A percentile compares a stretch with the other conserved stretches of the same genome.
phyloP scores from a whole-genome alignment of 1,140 invertebrate genomes.

The Dendrolimus punctatus region DNA sequence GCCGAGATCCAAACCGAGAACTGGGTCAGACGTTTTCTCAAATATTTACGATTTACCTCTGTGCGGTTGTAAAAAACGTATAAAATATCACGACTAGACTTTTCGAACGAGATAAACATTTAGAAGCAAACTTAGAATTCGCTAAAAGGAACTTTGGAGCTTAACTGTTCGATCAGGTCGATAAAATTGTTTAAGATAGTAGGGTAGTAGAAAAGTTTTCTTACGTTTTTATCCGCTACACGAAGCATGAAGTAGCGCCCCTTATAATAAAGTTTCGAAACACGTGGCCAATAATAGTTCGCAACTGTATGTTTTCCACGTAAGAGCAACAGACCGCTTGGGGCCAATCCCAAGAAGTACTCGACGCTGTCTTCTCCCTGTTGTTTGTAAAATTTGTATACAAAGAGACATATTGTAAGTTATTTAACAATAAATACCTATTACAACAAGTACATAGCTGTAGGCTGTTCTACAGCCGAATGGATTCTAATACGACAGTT shows the following conservation, averaged over 20 bases:
- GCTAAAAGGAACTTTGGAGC: too few species aligned
- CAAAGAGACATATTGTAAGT: too few species aligned
- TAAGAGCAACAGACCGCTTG: slow-evolving; percentile 96
- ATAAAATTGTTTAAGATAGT: not conserved
- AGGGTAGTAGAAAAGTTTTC: slow-evolving; percentile 9
- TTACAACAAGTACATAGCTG: slow-evolving; percentile 10
- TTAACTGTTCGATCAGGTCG: too few species aligned
- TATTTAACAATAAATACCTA: slow-evolving; percentile 19
- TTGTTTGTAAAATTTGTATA: slow-evolving; percentile 14
- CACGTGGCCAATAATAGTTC: slow-evolving; percentile 99
- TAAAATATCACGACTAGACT: too few species aligned
- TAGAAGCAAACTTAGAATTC: not conserved
- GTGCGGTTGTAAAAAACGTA: slow-evolving; percentile 3
- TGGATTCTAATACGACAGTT: too few species aligned
- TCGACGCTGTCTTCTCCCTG: slow-evolving; percentile 98
- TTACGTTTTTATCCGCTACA: slow-evolving; percentile 96
- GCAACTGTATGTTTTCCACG: slow-evolving; percentile 97
- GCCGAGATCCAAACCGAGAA: slow-evolving; percentile 38
- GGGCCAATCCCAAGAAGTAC: slow-evolving; percentile 97
- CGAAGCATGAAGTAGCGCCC: slow-evolving; percentile 96
- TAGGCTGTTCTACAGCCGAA: too few species aligned
- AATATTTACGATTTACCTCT: slow-evolving; percentile 33
- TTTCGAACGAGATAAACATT: not conserved
- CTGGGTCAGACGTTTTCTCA: slow-evolving; percentile 44
- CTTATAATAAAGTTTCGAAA: slow-evolving; percentile 96